These are phyloP conservation scores for Carposina sasakii DNA, from an alignment of 1,140 invertebrate species.

Conservation along the genomic window DNA sequence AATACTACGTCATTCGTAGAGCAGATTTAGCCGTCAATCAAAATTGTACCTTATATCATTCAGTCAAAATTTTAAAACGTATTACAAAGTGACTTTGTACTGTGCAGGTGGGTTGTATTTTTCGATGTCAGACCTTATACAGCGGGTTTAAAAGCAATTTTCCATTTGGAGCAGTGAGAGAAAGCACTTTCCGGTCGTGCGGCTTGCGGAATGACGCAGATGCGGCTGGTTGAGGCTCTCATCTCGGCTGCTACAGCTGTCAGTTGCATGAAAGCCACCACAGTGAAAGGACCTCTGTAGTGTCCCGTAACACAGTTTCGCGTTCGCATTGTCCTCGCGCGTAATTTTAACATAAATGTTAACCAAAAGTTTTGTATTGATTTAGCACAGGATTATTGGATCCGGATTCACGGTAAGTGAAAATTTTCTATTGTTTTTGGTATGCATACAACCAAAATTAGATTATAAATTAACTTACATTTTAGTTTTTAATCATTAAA, in stretches of 20 bases:
- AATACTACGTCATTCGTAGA: conserved; percentile 54
- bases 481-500: too few relatives aligned
- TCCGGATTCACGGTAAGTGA: conserved; percentile 13
- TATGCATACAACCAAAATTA: too few relatives aligned
- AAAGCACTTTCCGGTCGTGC: conserved; percentile 66
- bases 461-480: too few relatives aligned
- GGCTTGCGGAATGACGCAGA: conserved; percentile 57
- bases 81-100: not conserved
- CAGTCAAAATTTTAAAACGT: too few relatives aligned
- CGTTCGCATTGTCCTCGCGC: conserved; percentile 24
- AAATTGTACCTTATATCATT: too few relatives aligned
- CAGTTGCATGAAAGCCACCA: conserved; percentile 49
- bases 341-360: conserved; percentile 22
- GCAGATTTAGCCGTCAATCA: too few relatives aligned
- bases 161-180: conserved; percentile 38
- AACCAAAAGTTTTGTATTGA: conserved; percentile 19
- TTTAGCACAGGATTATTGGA: conserved; percentile 12
- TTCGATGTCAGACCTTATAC: conserved; percentile 36
- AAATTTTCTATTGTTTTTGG: too few relatives aligned
- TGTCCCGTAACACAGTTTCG: conserved; percentile 13
- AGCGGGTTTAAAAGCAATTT: conserved; percentile 37
- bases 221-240: conserved; percentile 36
- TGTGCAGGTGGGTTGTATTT: not conserved
- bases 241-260: conserved; percentile 19
- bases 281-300: conserved; percentile 34